These are phyloP conservation scores for Miichthys miiuy DNA, from an alignment of 2,797 vertebrate genomes.

Conservation along the genomic window DNA sequence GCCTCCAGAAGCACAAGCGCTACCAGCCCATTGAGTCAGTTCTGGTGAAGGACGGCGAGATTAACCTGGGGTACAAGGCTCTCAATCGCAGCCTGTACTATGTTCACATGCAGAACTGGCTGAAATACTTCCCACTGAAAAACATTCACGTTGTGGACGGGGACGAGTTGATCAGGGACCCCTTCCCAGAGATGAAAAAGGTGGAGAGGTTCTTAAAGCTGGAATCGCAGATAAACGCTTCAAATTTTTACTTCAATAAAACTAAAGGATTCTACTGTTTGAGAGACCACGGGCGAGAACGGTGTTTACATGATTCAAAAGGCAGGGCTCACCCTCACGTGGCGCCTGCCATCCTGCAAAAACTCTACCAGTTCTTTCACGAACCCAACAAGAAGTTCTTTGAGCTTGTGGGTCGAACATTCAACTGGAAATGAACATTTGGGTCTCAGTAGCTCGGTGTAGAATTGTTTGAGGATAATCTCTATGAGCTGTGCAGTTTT, in stretches of 20 bases:
- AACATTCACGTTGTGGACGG: slow-evolving; percentile 95
- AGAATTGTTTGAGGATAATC: slow-evolving; percentile 22
- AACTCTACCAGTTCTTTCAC: slow-evolving; percentile 92
- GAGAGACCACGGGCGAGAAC: slow-evolving; percentile 90
- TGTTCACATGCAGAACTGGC: slow-evolving; percentile 94
- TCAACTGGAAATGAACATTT: slow-evolving; percentile 91
- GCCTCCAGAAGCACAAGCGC: slow-evolving; percentile 93
- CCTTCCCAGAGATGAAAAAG: slow-evolving; percentile 93
- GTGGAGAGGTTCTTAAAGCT: slow-evolving; percentile 93
- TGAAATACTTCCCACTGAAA: slow-evolving; percentile 90
- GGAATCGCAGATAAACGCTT: slow-evolving; percentile 91
- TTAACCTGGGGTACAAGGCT: slow-evolving; percentile 95
- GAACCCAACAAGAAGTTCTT: slow-evolving; percentile 96
- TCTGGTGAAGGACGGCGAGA: slow-evolving; percentile 89
- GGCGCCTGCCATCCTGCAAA: slow-evolving; percentile 87
- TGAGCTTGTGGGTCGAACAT: slow-evolving; percentile 93
- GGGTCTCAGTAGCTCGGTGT: neutral
- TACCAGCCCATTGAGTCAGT: slow-evolving; percentile 92
- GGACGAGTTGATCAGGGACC: slow-evolving; percentile 92
- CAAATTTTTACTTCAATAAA: slow-evolving; percentile 98
- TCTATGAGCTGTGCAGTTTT: slow-evolving; percentile 56
- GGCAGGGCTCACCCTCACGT: slow-evolving; percentile 93
- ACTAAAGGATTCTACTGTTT: slow-evolving; percentile 98
- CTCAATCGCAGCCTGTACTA: slow-evolving; percentile 96
- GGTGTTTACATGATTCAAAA: slow-evolving; percentile 96